phyloP scores from a whole-genome alignment of 2,113 vertebrate genomes.

The Hydrolagus affinis region DNA sequence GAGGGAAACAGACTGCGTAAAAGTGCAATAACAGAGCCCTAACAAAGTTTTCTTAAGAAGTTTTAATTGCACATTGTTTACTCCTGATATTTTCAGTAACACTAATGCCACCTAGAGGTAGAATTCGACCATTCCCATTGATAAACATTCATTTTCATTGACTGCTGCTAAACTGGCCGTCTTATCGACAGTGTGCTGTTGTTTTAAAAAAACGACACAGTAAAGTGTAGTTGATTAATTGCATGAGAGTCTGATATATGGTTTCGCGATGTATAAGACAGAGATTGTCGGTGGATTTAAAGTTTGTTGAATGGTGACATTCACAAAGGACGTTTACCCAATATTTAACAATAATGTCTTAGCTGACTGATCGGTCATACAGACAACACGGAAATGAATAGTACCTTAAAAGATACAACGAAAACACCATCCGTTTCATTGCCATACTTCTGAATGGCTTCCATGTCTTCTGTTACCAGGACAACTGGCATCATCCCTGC shows the following conservation, averaged over 20 bases:
- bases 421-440: slow-evolving; percentile 78
- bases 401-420: slow-evolving; percentile 82
- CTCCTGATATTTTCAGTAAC: background rate
- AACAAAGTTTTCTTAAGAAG: background rate
- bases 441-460: slow-evolving; percentile 62
- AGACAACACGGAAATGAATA: slow-evolving; percentile 34
- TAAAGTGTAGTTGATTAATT: too few species aligned
- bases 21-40: background rate
- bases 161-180: too few species aligned
- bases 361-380: background rate
- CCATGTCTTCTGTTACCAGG: slow-evolving; percentile 84
- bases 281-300: too few species aligned
- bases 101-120: slow-evolving; percentile 13
- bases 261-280: too few species aligned
- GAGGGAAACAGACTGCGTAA: too few species aligned
- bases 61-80: background rate
- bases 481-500: slow-evolving; percentile 72
- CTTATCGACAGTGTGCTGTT: too few species aligned
- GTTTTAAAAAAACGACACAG: too few species aligned
- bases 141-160: background rate
- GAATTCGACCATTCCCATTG: background rate
- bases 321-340: too few species aligned
- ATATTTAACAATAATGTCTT: background rate
- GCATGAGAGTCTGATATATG: too few species aligned
- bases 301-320: too few species aligned